Conservation (phyloP, 2,888 invertebrate genomes). For the Drosophila nigritarsus region DNA sequence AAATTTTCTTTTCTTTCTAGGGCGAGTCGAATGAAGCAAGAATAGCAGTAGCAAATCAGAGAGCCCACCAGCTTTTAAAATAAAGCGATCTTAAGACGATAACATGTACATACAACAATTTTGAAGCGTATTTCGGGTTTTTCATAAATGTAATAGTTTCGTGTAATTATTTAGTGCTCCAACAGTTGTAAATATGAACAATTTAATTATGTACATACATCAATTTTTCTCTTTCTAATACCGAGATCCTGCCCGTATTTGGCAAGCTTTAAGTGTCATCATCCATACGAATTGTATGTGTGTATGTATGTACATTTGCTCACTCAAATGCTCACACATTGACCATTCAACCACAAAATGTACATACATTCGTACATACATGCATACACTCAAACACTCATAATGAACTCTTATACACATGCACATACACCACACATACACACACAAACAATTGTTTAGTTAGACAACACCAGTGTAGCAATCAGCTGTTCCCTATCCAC, state of each 20-base stretch:
- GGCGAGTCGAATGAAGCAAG: conserved; percentile 97
- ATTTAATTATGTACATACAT: conserved; percentile 8
- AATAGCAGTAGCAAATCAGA: conserved; percentile 98
- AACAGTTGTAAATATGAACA: conserved; percentile 47
- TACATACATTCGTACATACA: conserved; percentile 4
- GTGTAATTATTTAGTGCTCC: conserved; percentile 64
- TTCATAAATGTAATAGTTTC: conserved; percentile 38
- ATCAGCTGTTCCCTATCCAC: neutral
- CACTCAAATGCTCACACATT: conserved; percentile 23
- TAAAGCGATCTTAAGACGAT: conserved; percentile 85
- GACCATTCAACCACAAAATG: conserved; percentile 3
- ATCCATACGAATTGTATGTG: conserved; percentile 5
- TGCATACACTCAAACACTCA: neutral
- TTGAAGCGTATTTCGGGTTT: conserved; percentile 38
- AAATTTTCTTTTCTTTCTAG: conserved; percentile 83
- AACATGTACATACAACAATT: conserved; percentile 46
- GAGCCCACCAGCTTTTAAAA: conserved; percentile 98
- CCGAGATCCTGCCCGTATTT: neutral
- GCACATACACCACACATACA: neutral
- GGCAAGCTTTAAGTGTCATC: conserved; percentile 4
- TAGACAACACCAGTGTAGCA: neutral
- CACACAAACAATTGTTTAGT: neutral
- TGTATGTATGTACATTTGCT: conserved; percentile 1
- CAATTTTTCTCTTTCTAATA: neutral
- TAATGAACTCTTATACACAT: neutral